Evolutionary conservation across 2,888 invertebrate species (phyloP), one percentile per base, ranked within the genome.

Genomic region (Monoplex corrugatus): DNA sequence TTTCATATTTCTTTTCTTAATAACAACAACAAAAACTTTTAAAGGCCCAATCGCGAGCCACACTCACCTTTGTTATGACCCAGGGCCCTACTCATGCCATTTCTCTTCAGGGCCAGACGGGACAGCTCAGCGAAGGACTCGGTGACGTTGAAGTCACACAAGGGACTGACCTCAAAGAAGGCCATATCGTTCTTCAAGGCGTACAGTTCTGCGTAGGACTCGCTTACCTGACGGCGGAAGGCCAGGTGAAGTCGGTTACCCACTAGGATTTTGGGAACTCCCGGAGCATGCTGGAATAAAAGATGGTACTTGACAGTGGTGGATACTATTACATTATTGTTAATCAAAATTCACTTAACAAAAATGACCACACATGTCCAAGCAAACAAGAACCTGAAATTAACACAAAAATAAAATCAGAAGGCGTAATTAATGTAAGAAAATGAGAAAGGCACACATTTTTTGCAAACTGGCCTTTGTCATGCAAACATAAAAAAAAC

Each of bases 61-160:
- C 19, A 19, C 80, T 93, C 96, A 98, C 99, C 99, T 98, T 98
- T 98, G 96, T 98, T 98, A 91, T 98, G 98, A 95, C 98, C 97
- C 98, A 98, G 98, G 86, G 98, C 97, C 93, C 98, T 97, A 95
- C 99, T 99, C 98, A 99, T 99, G 90, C 99, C 99, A 96, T 99
- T 99, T 92, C 99, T 97, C 94, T 98, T 98, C 90, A 99, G 97
- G 13, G 99, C 99, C 98, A 99, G 98, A 89, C 99, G 97, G 35
- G 99, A 98, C 86, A 99, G 97, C 96, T 99, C 99, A 89, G 98
- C 98, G 96, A 99, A 98, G 94, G 99, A 98, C 97, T 99, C 99
- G 89, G 98, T 97, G 93, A 99, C 98, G 95, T 99, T 99, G 96
- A 99, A 99, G 96, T 99, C 98, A 96, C 99, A 99, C 86, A 99